A percentile compares a stretch with the other conserved stretches of the same genome.
Evolutionary conservation across 2,888 invertebrate species (phyloP).

Genomic region (Branchellion lobata): DNA sequence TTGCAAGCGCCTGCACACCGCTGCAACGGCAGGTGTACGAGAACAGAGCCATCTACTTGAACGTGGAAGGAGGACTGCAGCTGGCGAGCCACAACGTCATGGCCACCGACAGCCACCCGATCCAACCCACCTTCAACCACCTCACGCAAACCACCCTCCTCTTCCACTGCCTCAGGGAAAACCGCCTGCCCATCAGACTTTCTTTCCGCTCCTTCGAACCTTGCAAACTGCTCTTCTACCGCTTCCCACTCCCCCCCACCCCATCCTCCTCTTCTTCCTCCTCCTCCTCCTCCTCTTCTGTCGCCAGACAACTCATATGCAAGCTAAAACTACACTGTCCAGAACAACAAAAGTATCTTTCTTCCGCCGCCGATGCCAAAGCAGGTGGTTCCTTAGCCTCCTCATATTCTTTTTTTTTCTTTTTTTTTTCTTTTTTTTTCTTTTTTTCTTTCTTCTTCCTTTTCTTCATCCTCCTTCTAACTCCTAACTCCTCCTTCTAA

Average conservation of each 20-base stretch:
- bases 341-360: no score
- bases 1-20: not conserved
- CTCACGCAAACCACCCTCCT: constrained; percentile 26
- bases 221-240: not conserved
- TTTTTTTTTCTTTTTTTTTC: no score
- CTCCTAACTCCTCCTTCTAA: no score
- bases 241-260: not conserved
- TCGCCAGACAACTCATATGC: not conserved
- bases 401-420: no score
- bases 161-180: constrained; percentile 46
- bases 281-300: no score
- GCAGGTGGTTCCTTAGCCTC: no score
- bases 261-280: no score
- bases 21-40: constrained; percentile 39
- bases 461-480: no score
- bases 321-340: not conserved
- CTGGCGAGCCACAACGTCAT: not conserved
- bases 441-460: no score
- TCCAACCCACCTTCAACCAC: constrained; percentile 18
- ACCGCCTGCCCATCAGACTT: constrained; percentile 41
- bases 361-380: no score
- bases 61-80: constrained; percentile 39
- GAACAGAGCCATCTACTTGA: constrained; percentile 43
- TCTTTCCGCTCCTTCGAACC: not conserved
- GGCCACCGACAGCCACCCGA: not conserved